Evolutionary conservation across 1,140 invertebrate species (phyloP).

Genomic region (Akabosia matsudoensis): DNA sequence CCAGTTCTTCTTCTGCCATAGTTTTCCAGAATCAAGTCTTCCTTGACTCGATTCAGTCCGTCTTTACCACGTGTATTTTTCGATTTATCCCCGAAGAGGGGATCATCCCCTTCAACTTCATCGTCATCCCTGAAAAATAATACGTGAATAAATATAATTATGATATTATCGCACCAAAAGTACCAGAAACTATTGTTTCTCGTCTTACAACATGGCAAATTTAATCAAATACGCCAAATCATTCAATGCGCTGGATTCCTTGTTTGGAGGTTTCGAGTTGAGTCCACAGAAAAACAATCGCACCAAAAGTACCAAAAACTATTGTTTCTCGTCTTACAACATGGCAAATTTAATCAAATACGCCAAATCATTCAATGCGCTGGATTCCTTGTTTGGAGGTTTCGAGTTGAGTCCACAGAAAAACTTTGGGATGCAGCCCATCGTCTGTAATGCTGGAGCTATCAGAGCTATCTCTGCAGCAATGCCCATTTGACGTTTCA

Average conservation of each 20-base stretch:
- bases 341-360: constrained; percentile 20
- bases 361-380: constrained; percentile 14
- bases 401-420: constrained; percentile 23
- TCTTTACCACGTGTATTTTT: constrained; percentile 10
- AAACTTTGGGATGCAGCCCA: constrained; percentile 21
- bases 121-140: constrained; percentile 3
- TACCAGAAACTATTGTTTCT: neutral
- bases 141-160: neutral
- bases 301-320: neutral
- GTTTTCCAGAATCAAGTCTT: constrained; percentile 6
- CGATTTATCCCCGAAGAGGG: neutral
- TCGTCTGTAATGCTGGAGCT: constrained; percentile 30
- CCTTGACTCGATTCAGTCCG: constrained; percentile 20
- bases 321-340: constrained; percentile 7
- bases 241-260: neutral
- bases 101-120: neutral
- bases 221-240: constrained; percentile 24
- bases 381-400: neutral
- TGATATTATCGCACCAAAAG: neutral
- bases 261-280: neutral
- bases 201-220: constrained; percentile 19
- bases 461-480: constrained; percentile 17
- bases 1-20: neutral
- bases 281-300: constrained; percentile 20
- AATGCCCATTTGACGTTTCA: constrained; percentile 23